Percentiles rank a stretch among this genome's conserved stretches.
phyloP scores from a whole-genome alignment of 2,888 invertebrate genomes.

The Drosophila flavopinicola region DNA sequence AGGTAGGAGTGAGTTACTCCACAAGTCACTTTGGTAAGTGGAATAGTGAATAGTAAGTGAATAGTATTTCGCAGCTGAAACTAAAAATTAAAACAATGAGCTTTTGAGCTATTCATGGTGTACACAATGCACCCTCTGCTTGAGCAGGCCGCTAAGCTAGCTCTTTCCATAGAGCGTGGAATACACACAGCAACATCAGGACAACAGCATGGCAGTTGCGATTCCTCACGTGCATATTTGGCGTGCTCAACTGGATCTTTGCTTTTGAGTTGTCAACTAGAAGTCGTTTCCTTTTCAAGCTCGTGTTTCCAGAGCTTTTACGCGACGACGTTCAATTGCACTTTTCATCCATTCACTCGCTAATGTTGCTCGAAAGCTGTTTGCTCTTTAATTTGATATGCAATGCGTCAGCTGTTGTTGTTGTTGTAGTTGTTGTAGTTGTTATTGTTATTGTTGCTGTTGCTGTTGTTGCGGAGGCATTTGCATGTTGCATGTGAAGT shows the following conservation, averaged over 20 bases:
- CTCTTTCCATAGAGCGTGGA: too few relatives aligned
- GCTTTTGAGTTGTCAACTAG: slow-evolving; percentile 25
- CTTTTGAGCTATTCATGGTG: too few relatives aligned
- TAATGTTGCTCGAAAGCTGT: slow-evolving; percentile 27
- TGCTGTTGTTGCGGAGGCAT: slow-evolving; percentile 10
- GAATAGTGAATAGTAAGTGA: too few relatives aligned
- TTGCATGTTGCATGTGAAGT: slow-evolving; percentile 49
- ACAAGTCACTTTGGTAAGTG: too few relatives aligned
- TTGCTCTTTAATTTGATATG: slow-evolving; percentile 33
- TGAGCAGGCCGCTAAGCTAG: too few relatives aligned
- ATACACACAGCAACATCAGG: too few relatives aligned
- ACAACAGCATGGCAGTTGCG: too few relatives aligned
- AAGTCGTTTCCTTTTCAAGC: slow-evolving; percentile 22
- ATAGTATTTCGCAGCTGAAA: too few relatives aligned
- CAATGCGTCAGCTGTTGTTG: slow-evolving; percentile 1
- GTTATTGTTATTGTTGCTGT: slow-evolving; percentile 15
- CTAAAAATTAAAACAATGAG: too few relatives aligned
- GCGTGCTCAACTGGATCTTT: too few relatives aligned
- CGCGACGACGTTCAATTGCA: slow-evolving; percentile 31
- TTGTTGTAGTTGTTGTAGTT: slow-evolving; percentile 10
- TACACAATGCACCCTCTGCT: too few relatives aligned
- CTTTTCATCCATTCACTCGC: slow-evolving; percentile 33
- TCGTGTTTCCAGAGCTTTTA: slow-evolving; percentile 25
- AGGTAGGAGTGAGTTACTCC: not conserved
- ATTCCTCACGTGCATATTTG: too few relatives aligned